Evolutionary conservation across 2,888 invertebrate genomes (phyloP).

Genomic region (Rhaphigaster nebulosa): DNA sequence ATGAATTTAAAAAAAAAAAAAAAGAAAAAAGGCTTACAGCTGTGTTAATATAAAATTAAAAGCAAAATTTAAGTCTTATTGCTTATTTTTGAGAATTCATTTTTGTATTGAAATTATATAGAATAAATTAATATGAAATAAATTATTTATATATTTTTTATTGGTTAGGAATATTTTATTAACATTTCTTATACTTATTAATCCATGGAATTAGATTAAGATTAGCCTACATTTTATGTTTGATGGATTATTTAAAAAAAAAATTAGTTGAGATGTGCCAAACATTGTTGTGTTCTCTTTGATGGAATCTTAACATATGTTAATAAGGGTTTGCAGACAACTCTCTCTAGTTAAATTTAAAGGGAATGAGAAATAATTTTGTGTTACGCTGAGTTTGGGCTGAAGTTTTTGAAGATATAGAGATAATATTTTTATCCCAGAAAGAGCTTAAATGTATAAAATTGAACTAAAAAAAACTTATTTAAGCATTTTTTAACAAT

Average conservation of each 20-base stretch:
- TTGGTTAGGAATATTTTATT: too few species aligned
- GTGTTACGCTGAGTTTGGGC: not conserved
- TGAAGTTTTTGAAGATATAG: too few species aligned
- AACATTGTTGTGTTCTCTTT: not conserved
- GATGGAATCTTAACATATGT: not conserved
- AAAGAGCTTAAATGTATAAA: too few species aligned
- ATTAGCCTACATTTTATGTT: not conserved
- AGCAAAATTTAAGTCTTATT: not conserved
- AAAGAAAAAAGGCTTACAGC: not conserved
- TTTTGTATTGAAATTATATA: not conserved
- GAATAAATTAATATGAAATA: not conserved
- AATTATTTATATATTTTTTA: not conserved
- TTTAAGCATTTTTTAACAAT: too few species aligned
- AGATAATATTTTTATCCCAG: not conserved
- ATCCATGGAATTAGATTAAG: not conserved
- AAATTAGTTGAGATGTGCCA: not conserved
- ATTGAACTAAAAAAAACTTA: too few species aligned
- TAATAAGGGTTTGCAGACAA: not conserved
- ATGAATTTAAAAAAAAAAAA: too few species aligned
- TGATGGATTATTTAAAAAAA: not conserved
- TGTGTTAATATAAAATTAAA: too few species aligned
- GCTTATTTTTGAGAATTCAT: not conserved
- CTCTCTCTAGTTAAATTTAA: not conserved
- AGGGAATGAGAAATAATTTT: not conserved
- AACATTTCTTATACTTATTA: not conserved